Percentiles rank a stretch among this genome's conserved stretches.
phyloP scores from a whole-genome alignment of 2,797 vertebrate genomes.

The Sebastes jordani region DNA sequence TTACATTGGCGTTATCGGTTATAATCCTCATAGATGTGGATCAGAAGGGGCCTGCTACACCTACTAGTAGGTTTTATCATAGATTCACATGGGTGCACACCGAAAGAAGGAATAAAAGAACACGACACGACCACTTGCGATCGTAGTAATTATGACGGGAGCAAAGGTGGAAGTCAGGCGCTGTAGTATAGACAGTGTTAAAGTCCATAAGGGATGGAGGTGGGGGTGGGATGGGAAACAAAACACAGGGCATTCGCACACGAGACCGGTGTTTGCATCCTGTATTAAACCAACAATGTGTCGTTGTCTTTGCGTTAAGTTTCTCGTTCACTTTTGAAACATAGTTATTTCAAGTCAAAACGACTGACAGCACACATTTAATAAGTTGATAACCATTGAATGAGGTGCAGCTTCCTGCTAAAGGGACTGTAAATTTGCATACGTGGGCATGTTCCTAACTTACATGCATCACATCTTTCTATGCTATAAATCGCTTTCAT shows the following conservation, averaged over 20 bases:
- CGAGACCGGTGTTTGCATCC: fast-evolving
- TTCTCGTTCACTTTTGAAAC: neutral
- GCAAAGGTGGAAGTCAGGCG: fast-evolving
- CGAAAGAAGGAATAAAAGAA: neutral
- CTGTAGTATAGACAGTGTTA: no score
- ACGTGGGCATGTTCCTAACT: neutral
- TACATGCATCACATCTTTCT: neutral
- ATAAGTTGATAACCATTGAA: neutral
- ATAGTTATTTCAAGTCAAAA: no score
- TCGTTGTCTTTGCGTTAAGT: neutral
- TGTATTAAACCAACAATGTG: neutral
- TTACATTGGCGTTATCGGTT: no score
- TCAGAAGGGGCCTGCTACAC: neutral
- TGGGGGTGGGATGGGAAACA: neutral
- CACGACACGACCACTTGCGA: neutral
- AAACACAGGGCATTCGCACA: neutral
- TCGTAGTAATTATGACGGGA: no score
- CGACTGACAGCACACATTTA: neutral
- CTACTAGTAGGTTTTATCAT: neutral
- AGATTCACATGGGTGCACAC: neutral
- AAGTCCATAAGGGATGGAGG: no score
- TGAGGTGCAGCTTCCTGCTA: neutral
- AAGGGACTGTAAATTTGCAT: neutral
- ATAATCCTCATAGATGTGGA: neutral
- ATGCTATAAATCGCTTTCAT: neutral